Base-by-base conservation (phyloP, 1,140 invertebrate genomes). In the Cydia fagiglandana region DNA sequence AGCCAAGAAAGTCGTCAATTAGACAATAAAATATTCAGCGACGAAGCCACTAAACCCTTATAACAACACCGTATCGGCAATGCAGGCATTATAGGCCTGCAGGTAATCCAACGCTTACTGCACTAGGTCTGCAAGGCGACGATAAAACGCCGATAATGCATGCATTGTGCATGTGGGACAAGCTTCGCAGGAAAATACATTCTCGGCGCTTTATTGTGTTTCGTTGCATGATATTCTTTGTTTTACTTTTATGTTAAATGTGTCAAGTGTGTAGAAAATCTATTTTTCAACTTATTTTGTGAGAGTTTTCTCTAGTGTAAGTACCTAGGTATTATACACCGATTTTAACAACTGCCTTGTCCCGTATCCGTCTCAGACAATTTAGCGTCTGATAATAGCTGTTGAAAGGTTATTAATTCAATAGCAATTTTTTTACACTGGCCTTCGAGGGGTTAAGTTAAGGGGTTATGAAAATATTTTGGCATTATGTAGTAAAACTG, bases 121-220 rank as follows among this genome's bases (percentile, higher is more conserved):
- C 53, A 9, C 56, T 61, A 61, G 56, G 53, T 17, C 53, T 24
- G 56, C 7, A 61, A 61, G 56, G 56, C 56, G 56, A 61, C 56
- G 56, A 61, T 61, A 61, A 24, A 61, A 61, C 17, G 56, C 56
- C 56, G 56, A 61, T 61, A 61, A 61, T 61, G 56, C 56, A 61
- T 24, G 50, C 50, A 61, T 61, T 61, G 56, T 61, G 56, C 56
- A 61, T 61, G 9, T 61, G 17, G 56, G 17, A 61, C 56, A 24
- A 20, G 56, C 15, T 56, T 56, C 4, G 15, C 17, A 24, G 56
- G 20, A 24, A 61, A 24, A 61, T 61, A 61, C 56, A n/a, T 61
- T 61, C 56, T 61, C 10, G 53, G 15, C 7, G 17, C 17, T 24
- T 61, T 61, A 24, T 61, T 61, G n/a, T 56, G 15, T 56, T 50